These are phyloP conservation scores for Caenorhabditis imperialis DNA, from an alignment of 2,888 invertebrate species.

Conservation along the genomic window DNA sequence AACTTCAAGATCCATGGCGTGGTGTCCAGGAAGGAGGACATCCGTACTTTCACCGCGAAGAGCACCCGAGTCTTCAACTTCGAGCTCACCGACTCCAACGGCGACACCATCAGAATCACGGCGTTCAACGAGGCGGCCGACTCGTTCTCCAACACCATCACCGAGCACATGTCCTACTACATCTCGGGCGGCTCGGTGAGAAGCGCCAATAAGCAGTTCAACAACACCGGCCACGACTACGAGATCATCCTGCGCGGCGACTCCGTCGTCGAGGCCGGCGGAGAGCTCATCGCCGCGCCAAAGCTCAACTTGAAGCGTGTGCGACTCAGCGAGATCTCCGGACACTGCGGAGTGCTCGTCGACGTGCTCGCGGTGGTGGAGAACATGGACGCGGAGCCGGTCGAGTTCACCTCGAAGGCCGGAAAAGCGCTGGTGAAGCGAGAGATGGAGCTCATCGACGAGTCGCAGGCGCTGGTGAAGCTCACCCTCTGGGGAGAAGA, in stretches of 20 bases:
- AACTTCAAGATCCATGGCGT: slow-evolving; percentile 67
- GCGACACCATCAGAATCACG: slow-evolving; percentile 59
- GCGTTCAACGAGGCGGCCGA: slow-evolving; percentile 72
- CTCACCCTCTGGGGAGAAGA: slow-evolving; percentile 91
- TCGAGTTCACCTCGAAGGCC: slow-evolving; percentile 62
- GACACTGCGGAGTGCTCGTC: slow-evolving; percentile 31
- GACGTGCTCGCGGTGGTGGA: slow-evolving; percentile 74
- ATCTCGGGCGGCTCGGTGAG: slow-evolving; percentile 90
- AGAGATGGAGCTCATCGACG: slow-evolving; percentile 90
- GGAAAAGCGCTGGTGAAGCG: slow-evolving; percentile 84
- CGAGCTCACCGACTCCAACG: slow-evolving; percentile 66
- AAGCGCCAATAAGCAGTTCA: slow-evolving; percentile 92
- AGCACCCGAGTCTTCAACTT: slow-evolving; percentile 70
- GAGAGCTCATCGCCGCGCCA: slow-evolving; percentile 34
- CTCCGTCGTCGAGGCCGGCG: slow-evolving; percentile 80
- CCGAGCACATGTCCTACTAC: slow-evolving; percentile 84
- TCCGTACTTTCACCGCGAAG: slow-evolving; percentile 55
- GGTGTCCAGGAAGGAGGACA: slow-evolving; percentile 63
- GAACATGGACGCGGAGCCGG: slow-evolving; percentile 53
- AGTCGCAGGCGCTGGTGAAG: slow-evolving; percentile 85
- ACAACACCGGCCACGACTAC: slow-evolving; percentile 90
- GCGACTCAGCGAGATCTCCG: slow-evolving; percentile 13
- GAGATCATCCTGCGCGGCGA: slow-evolving; percentile 91
- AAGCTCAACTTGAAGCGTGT: slow-evolving; percentile 32
- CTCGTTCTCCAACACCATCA: slow-evolving; percentile 51